Evolutionary conservation across 2,113 vertebrate genomes (phyloP), one percentile per base, ranked within the genome.

Genomic region (Numida meleagris): DNA sequence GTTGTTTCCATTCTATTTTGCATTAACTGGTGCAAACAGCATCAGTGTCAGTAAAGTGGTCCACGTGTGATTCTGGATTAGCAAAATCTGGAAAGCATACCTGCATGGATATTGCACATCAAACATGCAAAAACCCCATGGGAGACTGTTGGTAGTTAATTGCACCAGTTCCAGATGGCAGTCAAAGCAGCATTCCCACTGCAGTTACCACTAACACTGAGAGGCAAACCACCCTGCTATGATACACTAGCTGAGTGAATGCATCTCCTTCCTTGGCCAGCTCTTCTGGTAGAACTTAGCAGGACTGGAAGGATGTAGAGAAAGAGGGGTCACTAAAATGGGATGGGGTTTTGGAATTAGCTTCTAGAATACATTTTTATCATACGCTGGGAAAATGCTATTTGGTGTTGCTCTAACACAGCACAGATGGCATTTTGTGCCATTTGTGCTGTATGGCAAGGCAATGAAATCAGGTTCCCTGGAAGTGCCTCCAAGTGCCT

Each of bases 371-470:
- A 50, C 27, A 62, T 38, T 20, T 76, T 29, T 20, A 5, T 5
- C 7, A 4, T 20, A n/a, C 10, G 34, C 19, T n/a, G 55, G 25
- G 14, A 42, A 48, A 55, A 42, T 14, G 7, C 4, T 40, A 15
- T 50, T 63, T 53, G 29, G 21, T 46, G 61, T 17, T 61, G 24
- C 5, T 59, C 19, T 67, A 51, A 16, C 14, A 48, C 16, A 25
- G 36, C 13, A 40, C 31, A 1, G 0, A 19, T 53, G 24, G n/a
- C 19, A 40, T 16, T 4, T 46, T 46, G 38, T 21, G 8, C 45
- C 16, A 6, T 45, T 29, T 45, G 43, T 20, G 14, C 33, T 19
- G 7, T 3, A n/a, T 14, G 14, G 6, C 1, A 1, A 65, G 33
- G 36, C 14, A 12, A 40, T 12, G 13, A 20, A 38, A 34, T 55